A percentile compares a stretch with the other conserved stretches of the same genome.
phyloP scores from a whole-genome alignment of 2,113 vertebrate genomes.

The Conger conger region DNA sequence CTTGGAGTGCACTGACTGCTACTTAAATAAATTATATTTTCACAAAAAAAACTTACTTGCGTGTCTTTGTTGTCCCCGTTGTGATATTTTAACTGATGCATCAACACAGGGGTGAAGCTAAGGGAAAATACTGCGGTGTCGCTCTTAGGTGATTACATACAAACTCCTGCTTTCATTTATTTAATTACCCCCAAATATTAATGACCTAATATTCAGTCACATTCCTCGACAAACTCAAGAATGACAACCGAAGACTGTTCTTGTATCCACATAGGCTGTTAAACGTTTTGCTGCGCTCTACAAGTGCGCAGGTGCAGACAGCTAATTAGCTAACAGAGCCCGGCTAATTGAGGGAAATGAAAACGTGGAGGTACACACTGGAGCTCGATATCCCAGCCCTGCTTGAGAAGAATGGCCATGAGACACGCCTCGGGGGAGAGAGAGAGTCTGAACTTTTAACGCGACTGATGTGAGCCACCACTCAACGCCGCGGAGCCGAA shows the following conservation, averaged over 20 bases:
- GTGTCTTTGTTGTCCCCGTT: not conserved
- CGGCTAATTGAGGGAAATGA: not conserved
- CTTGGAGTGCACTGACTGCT: conserved; percentile 13
- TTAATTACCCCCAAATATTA: no score
- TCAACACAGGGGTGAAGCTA: not conserved
- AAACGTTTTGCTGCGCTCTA: not conserved
- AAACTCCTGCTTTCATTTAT: no score
- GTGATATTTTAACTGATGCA: not conserved
- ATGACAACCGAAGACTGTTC: no score
- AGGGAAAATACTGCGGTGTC: no score
- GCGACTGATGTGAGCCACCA: not conserved
- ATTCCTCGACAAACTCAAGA: no score
- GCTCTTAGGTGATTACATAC: no score
- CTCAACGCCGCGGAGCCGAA: not conserved
- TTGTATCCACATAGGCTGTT: not conserved
- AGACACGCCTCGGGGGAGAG: not conserved
- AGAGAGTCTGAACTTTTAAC: not conserved
- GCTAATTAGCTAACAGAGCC: not conserved
- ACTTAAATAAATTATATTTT: conserved; percentile 33
- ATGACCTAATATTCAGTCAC: no score
- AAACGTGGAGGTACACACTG: not conserved
- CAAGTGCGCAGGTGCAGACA: not conserved
- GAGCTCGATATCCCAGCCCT: not conserved
- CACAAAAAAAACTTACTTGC: conserved; percentile 20
- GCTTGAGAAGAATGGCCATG: not conserved